Evolutionary conservation across 2,888 invertebrate species (phyloP).

Genomic region (Beris chalybata): DNA sequence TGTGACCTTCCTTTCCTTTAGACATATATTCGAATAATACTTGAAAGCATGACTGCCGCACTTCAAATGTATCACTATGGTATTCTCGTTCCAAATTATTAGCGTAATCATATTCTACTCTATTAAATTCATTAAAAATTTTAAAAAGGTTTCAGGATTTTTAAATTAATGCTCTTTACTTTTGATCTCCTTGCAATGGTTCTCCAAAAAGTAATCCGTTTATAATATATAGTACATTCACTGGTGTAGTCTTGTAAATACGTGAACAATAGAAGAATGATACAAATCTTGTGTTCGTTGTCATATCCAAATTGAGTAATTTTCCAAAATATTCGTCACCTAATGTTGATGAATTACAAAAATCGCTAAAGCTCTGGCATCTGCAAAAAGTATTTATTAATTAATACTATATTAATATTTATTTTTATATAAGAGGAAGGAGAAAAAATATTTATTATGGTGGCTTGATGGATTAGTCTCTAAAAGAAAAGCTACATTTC

Average conservation of each 20-base stretch:
- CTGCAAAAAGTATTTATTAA: neutral
- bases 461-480: too few relatives aligned
- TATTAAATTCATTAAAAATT: slow-evolving; percentile 21
- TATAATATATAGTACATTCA: slow-evolving; percentile 31
- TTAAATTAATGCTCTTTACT: slow-evolving; percentile 37
- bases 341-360: neutral
- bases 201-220: slow-evolving; percentile 45
- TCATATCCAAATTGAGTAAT: slow-evolving; percentile 22
- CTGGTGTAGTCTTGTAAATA: neutral
- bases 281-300: neutral
- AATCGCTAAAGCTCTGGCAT: slow-evolving; percentile 1
- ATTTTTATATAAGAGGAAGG: too few relatives aligned
- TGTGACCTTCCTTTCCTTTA: too few relatives aligned
- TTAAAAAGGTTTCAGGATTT: neutral
- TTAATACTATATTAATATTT: too few relatives aligned
- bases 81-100: neutral
- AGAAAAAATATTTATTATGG: too few relatives aligned
- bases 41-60: slow-evolving; percentile 5
- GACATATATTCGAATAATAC: neutral
- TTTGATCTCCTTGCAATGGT: slow-evolving; percentile 46
- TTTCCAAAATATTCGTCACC: slow-evolving; percentile 6
- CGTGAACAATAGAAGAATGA: slow-evolving; percentile 2
- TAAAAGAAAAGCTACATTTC: neutral
- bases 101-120: slow-evolving; percentile 40
- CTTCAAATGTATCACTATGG: slow-evolving; percentile 5